Conservation (phyloP, 2,888 invertebrate species). For the Oscheius onirici region DNA sequence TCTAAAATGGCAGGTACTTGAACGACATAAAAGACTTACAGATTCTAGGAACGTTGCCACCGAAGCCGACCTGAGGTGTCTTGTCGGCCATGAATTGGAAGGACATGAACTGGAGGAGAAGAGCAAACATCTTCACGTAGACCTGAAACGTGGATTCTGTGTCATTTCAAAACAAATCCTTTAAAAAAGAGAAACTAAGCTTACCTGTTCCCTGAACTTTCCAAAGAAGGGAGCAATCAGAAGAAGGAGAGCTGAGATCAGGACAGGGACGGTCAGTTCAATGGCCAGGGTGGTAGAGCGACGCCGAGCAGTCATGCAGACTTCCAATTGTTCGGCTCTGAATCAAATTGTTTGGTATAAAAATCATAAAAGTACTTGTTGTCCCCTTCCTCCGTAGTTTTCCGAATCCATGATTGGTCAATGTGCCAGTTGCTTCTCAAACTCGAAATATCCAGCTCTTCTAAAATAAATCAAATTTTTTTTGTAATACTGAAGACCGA, state of each 20-base stretch:
- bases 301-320: constrained; percentile 60
- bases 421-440: constrained; percentile 62
- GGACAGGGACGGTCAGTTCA: constrained; percentile 64
- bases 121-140: constrained; percentile 67
- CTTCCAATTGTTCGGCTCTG: constrained; percentile 57
- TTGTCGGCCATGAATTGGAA: constrained; percentile 67
- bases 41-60: constrained; percentile 61
- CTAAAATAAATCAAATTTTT: too few relatives aligned
- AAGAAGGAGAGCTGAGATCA: constrained; percentile 61
- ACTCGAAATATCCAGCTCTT: constrained; percentile 42
- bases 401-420: constrained; percentile 54
- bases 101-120: constrained; percentile 66
- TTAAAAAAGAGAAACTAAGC: too few relatives aligned
- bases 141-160: constrained; percentile 42
- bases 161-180: too few relatives aligned
- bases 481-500: too few relatives aligned
- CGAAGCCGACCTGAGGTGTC: constrained; percentile 65
- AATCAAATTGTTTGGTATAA: not conserved
- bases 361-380: constrained; percentile 39
- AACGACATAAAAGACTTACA: constrained; percentile 57
- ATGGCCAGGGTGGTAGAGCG: constrained; percentile 62
- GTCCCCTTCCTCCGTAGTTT: constrained; percentile 53
- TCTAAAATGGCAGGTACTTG: constrained; percentile 41
- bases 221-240: constrained; percentile 67
- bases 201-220: constrained; percentile 59